These are phyloP conservation scores for Kryptolebias marmoratus DNA, from an alignment of 2,113 vertebrate species.

Conservation along the genomic window DNA sequence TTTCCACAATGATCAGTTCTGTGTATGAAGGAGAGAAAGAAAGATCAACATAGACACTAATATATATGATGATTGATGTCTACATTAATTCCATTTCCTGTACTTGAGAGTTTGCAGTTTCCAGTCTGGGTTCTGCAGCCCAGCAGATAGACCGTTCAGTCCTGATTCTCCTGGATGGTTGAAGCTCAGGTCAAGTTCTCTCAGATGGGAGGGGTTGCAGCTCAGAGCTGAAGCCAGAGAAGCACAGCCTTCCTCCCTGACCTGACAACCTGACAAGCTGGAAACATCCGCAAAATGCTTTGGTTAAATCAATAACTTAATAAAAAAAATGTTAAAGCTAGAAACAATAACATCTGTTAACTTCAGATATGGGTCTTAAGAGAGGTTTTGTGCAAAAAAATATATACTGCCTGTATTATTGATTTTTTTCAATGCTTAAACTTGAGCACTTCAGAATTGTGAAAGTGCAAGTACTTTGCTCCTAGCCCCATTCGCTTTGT, in stretches of 20 bases:
- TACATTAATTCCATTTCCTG: background rate
- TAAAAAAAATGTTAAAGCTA: background rate
- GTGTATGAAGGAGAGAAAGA: background rate
- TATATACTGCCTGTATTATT: too few relatives aligned
- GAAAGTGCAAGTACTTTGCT: too few relatives aligned
- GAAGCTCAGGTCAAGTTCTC: constrained; percentile 52
- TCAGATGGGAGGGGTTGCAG: constrained; percentile 37
- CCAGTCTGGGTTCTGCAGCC: constrained; percentile 1
- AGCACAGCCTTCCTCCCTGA: constrained; percentile 30
- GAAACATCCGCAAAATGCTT: background rate
- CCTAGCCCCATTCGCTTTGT: too few relatives aligned
- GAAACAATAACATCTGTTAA: background rate
- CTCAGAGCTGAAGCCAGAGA: constrained; percentile 27
- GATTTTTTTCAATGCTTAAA: too few relatives aligned
- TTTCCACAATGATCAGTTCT: constrained; percentile 40
- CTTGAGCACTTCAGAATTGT: too few relatives aligned
- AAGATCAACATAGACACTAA: background rate
- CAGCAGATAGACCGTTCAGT: background rate
- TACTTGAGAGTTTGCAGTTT: constrained; percentile 51
- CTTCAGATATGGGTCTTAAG: background rate
- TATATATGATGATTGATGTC: background rate
- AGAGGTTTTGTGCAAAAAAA: background rate
- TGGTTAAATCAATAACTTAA: background rate
- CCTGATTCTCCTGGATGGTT: constrained; percentile 43
- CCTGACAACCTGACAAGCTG: constrained; percentile 43